Evolutionary conservation across 2,888 invertebrate species (phyloP).

Genomic region (Stenurella melanura): DNA sequence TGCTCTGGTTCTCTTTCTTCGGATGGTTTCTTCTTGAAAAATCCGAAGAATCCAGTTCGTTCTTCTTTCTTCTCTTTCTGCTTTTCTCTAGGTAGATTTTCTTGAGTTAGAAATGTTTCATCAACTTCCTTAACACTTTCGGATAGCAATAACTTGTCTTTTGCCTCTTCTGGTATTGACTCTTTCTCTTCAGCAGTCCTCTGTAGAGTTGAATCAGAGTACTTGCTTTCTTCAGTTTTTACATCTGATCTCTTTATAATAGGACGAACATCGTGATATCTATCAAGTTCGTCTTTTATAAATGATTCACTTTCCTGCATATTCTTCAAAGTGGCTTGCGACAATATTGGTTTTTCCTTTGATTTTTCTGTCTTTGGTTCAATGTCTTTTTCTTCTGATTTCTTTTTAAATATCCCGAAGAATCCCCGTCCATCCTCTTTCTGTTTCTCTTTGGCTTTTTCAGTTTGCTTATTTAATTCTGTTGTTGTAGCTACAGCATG

Average conservation of each 20-base stretch:
- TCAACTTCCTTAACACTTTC: too few relatives aligned
- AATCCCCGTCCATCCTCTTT: conserved; percentile 40
- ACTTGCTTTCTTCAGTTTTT: not conserved
- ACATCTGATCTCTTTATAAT: conserved; percentile 42
- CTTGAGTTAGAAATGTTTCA: too few relatives aligned
- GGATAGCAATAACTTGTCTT: too few relatives aligned
- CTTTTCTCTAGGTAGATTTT: not conserved
- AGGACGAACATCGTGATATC: conserved; percentile 58
- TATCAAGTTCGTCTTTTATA: conserved; percentile 56
- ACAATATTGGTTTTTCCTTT: conserved; percentile 19
- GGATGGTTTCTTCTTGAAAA: conserved; percentile 53
- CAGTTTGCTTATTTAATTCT: not conserved
- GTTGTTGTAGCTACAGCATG: not conserved
- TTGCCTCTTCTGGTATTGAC: too few relatives aligned
- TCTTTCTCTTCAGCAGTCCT: not conserved
- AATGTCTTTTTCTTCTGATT: conserved; percentile 40
- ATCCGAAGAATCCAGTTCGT: conserved; percentile 52
- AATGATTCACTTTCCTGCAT: conserved; percentile 49
- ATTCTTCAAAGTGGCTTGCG: conserved; percentile 37
- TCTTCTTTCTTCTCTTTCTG: conserved; percentile 19
- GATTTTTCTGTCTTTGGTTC: conserved; percentile 34
- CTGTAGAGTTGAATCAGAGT: too few relatives aligned
- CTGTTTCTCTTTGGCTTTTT: conserved; percentile 14
- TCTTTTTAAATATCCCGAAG: conserved; percentile 48
- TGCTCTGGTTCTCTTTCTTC: conserved; percentile 41